Base-by-base conservation (phyloP, 2,888 invertebrate species). In the Drosophila leonis region DNA sequence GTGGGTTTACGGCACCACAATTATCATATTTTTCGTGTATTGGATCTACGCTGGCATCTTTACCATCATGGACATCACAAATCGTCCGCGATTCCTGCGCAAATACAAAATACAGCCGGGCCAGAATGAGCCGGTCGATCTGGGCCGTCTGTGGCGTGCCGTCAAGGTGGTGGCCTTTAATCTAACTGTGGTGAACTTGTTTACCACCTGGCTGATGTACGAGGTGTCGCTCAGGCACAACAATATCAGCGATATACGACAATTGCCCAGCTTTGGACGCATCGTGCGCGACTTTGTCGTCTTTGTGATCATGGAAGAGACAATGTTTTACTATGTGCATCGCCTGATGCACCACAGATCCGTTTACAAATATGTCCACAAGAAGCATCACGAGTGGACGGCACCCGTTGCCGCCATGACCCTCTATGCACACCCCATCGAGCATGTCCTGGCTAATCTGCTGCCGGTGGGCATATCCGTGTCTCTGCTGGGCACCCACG, bases 381-480 rank as follows among this genome's bases (percentile, higher is more conserved):
- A 97, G 92, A 94, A 95, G 83, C 97, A 97, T 91, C 97, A 97
- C 84, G 97, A 97, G 91, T 97, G 97, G 97, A 96, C 96, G 0
- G 95, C 97, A 0, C 97, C 97, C 0, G 95, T 97, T 54, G 96
- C 97, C 0, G 95, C 97, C 4, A 95, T 96, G 0, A 95, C 96
- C 3, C 93, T 96, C 44, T 97, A 97, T 91, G 96, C 96, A 75
- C 96, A 97, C 93, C 97, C 97, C 0, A 85, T 96, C 33, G 95
- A 95, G 85, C 96, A 97, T 91, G 93, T 96, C 52, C 93, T 97
- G 70, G 95, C 96, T 44, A 97, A 97, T 93, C 89, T 97, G 71
- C 70, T 96, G 55, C 97, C 97, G 7, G 95, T 96, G 2, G 94
- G 96, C 73, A 84, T 96, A 37, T 96, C 97, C 81, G 95, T 95